Base-by-base conservation (phyloP, 2,113 vertebrate genomes). In the Periophthalmodon schlosseri region DNA sequence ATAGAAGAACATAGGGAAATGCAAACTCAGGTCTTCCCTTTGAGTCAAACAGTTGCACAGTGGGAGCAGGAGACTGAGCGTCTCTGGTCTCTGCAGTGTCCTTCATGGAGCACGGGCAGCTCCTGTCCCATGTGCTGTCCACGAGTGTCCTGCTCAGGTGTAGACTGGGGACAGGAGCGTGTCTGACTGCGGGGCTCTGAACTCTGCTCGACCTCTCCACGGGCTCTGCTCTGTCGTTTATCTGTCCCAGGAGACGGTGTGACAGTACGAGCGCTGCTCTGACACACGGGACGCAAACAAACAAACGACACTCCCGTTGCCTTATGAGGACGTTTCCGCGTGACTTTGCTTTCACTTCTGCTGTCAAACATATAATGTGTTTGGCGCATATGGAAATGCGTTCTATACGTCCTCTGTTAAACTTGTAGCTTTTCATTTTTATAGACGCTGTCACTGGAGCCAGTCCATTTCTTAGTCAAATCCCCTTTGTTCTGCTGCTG, bases 401-500 rank as follows among this genome's bases (percentile, higher is more conserved):
- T 76, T 74, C 69, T 77, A 83, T 66, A 9, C 47, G 56, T 64
- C 76, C 76, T 85, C 70, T 71, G 69, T 76, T 66, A 56, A 79
- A 87, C 73, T 78, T 81, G n/a, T 39, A 56, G 72, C 74, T 81
- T 78, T 81, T 65, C 65, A 85, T 83, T 82, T 76, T 49, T 73
- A 82, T 70, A 70, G 60, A 49, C 60, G 63, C 79, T n/a, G 70
- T 73, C 65, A n/a, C 78, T 82, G 82, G 85, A 74, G 66, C 67
- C 21, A 79, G 18, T 80, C 70, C 83, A 79, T 77, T 88, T 89
- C 88, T 86, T 83, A 80, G 84, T 84, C 70, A 61, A 82, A 82
- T 82, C 80, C 74, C 87, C 77, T 88, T 81, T 79, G 76, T 81
- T 86, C 83, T 69, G 73, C 81, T 83, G 84, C 80, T 57, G 72